Evolutionary conservation across 2,888 invertebrate species (phyloP).

Genomic region (Dysmachus trigonus): DNA sequence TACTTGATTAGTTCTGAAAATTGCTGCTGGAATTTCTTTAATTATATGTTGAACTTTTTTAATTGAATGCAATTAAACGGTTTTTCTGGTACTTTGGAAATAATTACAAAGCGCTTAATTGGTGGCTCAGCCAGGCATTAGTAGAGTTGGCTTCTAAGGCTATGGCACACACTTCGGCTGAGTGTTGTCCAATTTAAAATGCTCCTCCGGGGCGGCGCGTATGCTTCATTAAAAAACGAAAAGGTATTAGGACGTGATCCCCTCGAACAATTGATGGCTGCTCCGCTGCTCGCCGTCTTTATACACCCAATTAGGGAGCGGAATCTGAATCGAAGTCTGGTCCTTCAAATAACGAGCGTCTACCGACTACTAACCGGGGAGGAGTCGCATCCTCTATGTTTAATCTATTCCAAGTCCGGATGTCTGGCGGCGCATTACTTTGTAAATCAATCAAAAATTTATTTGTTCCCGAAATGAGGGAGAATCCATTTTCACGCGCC

Average conservation of each 20-base stretch:
- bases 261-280: neutral
- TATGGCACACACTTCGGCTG: neutral
- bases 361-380: neutral
- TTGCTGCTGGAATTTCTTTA: constrained; percentile 3
- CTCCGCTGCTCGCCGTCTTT: neutral
- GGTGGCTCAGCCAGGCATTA: neutral
- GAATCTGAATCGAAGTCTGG: neutral
- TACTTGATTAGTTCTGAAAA: constrained; percentile 35
- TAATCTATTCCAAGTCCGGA: neutral
- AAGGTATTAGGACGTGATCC: neutral
- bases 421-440: neutral
- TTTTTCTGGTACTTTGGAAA: neutral
- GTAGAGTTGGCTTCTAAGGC: neutral
- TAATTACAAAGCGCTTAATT: neutral
- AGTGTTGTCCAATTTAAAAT: neutral
- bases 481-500: neutral
- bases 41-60: constrained; percentile 28
- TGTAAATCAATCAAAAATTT: neutral
- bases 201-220: neutral
- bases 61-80: constrained; percentile 2
- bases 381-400: neutral
- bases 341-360: neutral
- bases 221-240: neutral
- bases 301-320: neutral
- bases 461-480: neutral